Base-by-base conservation (phyloP, 2,888 invertebrate species). In the Teinopalpus imperialis region DNA sequence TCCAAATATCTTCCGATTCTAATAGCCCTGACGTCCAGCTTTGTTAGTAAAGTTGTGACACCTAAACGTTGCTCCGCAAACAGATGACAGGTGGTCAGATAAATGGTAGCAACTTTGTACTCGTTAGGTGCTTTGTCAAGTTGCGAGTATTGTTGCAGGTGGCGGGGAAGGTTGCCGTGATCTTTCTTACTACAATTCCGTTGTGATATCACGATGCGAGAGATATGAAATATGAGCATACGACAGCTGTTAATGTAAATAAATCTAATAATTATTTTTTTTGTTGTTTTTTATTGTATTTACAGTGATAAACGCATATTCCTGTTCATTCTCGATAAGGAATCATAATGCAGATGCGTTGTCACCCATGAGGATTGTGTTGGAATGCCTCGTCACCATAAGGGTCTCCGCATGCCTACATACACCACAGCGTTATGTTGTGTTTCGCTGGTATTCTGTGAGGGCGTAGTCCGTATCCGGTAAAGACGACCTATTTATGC, bases 121-220 rank as follows among this genome's bases (percentile, higher is more conserved):
- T 36, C 16, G 36, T 26, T 36, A 36, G 26, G 10, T 36, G 36
- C 26, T 18, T 36, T 36, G 24, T 36, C 13, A 24, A 3, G 9
- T 14, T 2, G 14, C 13, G 8, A 7, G 4, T 8, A 14, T 16
- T 16, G 8, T 5, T n/a, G 16, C 16, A 36, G 10, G 10, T 32
- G 32, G 9, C 18, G 10, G 9, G 8, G 10, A 9, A 26, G 26
- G 16, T 9, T 6, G 9, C 9, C 14, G 2, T 7, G 6, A 36
- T 16, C 16, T 3, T 4, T 35, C 35, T 23, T 8, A 9, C 10
- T 5, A 26, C 24, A 36, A 36, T 36, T 5, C 13, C 8, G n/a
- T 16, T 2, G 12, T 10, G 18, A 3, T 37, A 12, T 8, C 35
- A 35, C 16, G 20, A 37, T 8, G 24, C 24, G 24, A 8, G 3